Conservation (phyloP, 1,140 invertebrate genomes). For the Zaprionus davidi region DNA sequence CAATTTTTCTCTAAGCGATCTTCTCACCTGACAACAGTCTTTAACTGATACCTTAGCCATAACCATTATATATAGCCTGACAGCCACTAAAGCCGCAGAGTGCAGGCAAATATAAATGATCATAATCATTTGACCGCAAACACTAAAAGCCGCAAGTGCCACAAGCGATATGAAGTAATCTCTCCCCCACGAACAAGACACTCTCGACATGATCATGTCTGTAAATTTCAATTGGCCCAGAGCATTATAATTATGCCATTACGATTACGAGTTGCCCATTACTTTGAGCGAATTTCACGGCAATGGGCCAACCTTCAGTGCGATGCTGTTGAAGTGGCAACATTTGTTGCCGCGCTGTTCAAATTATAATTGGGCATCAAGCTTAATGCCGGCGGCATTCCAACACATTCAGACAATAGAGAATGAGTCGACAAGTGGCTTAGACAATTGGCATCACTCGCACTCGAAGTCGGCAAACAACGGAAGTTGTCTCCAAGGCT, state of each 20-base stretch:
- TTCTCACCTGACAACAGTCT: conserved; percentile 19
- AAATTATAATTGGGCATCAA: conserved; percentile 74
- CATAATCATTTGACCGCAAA: conserved; percentile 65
- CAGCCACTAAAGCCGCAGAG: conserved; percentile 11
- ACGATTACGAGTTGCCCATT: conserved; percentile 37
- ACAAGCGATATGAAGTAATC: conserved; percentile 56
- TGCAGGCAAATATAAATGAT: conserved; percentile 24
- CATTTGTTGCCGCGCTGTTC: conserved; percentile 35
- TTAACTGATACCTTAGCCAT: conserved; percentile 21
- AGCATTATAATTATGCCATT: conserved; percentile 57
- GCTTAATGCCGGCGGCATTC: conserved; percentile 32
- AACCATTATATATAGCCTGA: conserved; percentile 3
- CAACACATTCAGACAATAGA: conserved; percentile 56
- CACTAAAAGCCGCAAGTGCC: conserved; percentile 42
- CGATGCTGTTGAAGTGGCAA: conserved; percentile 38
- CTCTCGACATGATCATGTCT: conserved; percentile 19
- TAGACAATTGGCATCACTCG: conserved; percentile 52
- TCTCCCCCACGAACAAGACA: conserved; percentile 48
- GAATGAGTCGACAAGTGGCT: conserved; percentile 53
- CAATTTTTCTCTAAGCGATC: neutral
- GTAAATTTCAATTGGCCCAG: conserved; percentile 51
- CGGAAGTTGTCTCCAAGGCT: conserved; percentile 73
- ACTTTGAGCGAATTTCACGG: conserved; percentile 30
- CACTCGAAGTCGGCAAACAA: conserved; percentile 19
- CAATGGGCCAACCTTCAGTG: conserved; percentile 49